Conservation (phyloP, 2,888 invertebrate genomes). For the Nephrotoma guestfalica region DNA sequence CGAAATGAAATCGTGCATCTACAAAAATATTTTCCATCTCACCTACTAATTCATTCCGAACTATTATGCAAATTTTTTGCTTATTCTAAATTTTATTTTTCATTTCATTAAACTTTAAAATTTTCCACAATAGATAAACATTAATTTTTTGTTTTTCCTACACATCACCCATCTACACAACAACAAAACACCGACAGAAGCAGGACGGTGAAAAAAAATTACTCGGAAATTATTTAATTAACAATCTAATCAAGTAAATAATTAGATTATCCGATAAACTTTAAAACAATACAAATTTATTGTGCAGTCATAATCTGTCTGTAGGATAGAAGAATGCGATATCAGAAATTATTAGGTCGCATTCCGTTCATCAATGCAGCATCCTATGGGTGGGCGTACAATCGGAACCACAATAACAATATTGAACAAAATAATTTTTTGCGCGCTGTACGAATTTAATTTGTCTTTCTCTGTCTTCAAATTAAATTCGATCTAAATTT, state of each 20-base stretch:
- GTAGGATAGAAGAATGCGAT: neutral
- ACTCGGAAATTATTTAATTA: neutral
- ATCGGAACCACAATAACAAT: neutral
- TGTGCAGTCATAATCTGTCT: neutral
- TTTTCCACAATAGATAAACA: neutral
- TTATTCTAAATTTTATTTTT: neutral
- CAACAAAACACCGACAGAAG: neutral
- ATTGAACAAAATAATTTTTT: neutral
- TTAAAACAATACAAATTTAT: neutral
- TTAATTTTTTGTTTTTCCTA: neutral
- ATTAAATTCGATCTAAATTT: neutral
- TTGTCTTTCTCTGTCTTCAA: neutral
- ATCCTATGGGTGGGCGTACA: neutral
- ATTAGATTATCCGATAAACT: neutral
- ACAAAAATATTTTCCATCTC: neutral
- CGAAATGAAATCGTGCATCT: neutral
- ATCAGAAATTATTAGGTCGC: neutral
- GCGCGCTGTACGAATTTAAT: neutral
- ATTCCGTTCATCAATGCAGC: neutral
- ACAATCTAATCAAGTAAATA: neutral
- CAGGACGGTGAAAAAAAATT: neutral
- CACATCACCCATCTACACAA: neutral
- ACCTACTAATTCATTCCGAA: neutral
- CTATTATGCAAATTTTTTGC: neutral
- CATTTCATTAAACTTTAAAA: neutral